Percentiles rank a stretch among this genome's conserved stretches.
phyloP scores from a whole-genome alignment of 1,140 invertebrate species.

The Melipona quadrifasciata region DNA sequence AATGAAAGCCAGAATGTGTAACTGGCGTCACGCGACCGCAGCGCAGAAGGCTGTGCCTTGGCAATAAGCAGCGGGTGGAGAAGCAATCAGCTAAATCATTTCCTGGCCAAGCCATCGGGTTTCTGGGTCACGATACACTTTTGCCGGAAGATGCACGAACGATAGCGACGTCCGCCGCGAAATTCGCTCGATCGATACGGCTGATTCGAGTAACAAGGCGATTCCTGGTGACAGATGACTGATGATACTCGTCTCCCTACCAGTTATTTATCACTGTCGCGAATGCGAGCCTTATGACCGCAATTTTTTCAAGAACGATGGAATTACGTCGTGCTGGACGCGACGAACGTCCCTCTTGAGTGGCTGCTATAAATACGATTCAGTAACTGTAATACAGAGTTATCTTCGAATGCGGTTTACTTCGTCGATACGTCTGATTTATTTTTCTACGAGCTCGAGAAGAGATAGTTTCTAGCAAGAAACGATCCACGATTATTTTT shows the following conservation, averaged over 20 bases:
- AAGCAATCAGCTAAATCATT: conserved; percentile 57
- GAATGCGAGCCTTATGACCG: background rate
- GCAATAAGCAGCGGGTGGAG: conserved; percentile 31
- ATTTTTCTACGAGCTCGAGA: too few relatives aligned
- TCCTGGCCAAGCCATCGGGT: conserved; percentile 29
- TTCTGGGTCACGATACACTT: conserved; percentile 54
- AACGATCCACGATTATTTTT: too few relatives aligned
- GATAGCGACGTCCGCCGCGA: background rate
- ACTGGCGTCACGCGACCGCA: conserved; percentile 20
- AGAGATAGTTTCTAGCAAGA: too few relatives aligned
- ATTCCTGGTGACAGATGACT: conserved; percentile 4
- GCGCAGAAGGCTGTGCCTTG: background rate
- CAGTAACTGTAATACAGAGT: too few relatives aligned
- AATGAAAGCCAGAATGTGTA: conserved; percentile 50
- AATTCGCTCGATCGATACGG: conserved; percentile 1
- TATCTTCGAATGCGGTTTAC: too few relatives aligned
- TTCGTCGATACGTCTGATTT: too few relatives aligned
- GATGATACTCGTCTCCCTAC: background rate
- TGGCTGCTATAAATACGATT: background rate
- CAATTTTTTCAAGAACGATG: conserved; percentile 33
- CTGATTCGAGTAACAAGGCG: conserved; percentile 19
- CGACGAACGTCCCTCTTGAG: background rate
- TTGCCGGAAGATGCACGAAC: background rate
- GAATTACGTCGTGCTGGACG: too few relatives aligned
- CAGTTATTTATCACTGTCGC: conserved; percentile 18